Conservation (phyloP, 2,888 invertebrate species). For the Oligia latruncula region DNA sequence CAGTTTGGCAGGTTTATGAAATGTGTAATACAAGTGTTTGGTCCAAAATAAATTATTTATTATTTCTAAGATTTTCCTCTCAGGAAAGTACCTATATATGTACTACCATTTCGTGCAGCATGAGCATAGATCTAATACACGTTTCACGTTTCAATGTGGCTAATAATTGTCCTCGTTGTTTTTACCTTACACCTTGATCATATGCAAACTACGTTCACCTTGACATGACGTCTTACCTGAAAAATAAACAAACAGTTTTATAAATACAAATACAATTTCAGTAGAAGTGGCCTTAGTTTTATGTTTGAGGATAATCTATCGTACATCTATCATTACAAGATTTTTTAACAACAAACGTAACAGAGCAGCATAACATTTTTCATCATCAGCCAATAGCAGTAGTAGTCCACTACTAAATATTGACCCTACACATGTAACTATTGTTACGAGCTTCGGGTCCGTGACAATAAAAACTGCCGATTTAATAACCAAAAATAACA, state of each 20-base stretch:
- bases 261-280: conserved; percentile 26
- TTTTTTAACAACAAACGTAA: background rate
- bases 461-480: too few relatives aligned
- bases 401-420: background rate
- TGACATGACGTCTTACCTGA: conserved; percentile 59
- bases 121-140: background rate
- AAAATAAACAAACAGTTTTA: conserved; percentile 55
- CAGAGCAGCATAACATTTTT: background rate
- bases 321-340: background rate
- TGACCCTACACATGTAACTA: background rate
- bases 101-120: background rate
- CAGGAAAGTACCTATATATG: background rate
- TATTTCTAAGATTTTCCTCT: background rate
- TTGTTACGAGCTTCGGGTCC: too few relatives aligned
- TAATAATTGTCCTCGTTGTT: background rate
- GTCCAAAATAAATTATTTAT: too few relatives aligned
- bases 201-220: conserved; percentile 29
- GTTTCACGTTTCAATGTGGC: background rate
- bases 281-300: background rate
- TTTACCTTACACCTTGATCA: conserved; percentile 39
- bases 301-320: conserved; percentile 6
- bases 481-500: too few relatives aligned
- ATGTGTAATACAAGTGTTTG: too few relatives aligned
- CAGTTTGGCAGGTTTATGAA: too few relatives aligned
- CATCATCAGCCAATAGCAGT: background rate